Evolutionary conservation across 2,888 invertebrate genomes (phyloP).

Genomic region (Drosophila dives): DNA sequence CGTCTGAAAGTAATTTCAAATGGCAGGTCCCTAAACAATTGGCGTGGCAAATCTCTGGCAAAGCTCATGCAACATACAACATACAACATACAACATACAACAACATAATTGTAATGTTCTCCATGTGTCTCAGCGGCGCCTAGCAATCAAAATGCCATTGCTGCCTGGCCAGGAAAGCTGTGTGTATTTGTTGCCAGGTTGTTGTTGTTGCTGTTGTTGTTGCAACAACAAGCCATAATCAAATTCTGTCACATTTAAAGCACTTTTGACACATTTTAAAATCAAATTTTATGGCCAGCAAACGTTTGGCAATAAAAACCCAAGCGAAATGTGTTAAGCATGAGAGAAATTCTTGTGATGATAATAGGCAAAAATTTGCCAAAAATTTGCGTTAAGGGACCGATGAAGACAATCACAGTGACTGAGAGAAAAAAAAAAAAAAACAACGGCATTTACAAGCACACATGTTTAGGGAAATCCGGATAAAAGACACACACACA

Average conservation of each 20-base stretch:
- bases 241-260: constrained; percentile 74
- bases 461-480: constrained; percentile 31
- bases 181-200: constrained; percentile 10
- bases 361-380: constrained; percentile 67
- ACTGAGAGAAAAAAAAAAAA: constrained; percentile 10
- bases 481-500: constrained; percentile 11
- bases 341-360: constrained; percentile 30
- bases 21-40: constrained; percentile 59
- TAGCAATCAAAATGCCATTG: constrained; percentile 64
- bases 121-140: constrained; percentile 57
- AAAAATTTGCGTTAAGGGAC: constrained; percentile 67
- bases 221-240: constrained; percentile 48
- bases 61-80: constrained; percentile 25
- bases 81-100: not conserved
- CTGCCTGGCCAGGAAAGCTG: constrained; percentile 18
- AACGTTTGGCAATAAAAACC: constrained; percentile 58
- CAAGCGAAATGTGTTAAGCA: constrained; percentile 16
- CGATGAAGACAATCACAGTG: constrained; percentile 63
- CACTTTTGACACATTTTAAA: constrained; percentile 77
- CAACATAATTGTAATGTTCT: constrained; percentile 45
- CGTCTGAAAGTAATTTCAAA: constrained; percentile 35
- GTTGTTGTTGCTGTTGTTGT: constrained; percentile 11
- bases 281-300: constrained; percentile 70
- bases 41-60: constrained; percentile 51
- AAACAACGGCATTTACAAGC: constrained; percentile 26